A percentile compares a stretch with the other conserved stretches of the same genome.
Conservation (phyloP, 2,888 invertebrate genomes). For the Lysandra bellargus region DNA sequence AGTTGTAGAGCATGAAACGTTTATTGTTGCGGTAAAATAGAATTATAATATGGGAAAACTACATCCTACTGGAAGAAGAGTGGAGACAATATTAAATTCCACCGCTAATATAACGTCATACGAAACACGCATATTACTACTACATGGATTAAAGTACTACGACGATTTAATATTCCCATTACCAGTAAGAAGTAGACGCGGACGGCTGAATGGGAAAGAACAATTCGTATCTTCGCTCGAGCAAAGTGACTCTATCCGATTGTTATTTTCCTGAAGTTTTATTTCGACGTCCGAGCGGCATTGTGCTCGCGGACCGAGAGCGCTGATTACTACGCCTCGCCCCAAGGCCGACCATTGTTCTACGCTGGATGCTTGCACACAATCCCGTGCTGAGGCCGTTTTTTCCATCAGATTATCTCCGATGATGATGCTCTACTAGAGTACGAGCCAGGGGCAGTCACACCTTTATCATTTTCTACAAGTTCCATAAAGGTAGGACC, state of each 20-base stretch:
- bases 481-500: too few relatives aligned
- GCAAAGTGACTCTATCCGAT: conserved; percentile 41
- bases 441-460: too few relatives aligned
- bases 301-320: conserved; percentile 52
- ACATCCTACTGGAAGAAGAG: background rate
- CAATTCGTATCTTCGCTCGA: conserved; percentile 33
- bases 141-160: background rate
- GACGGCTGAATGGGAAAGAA: conserved; percentile 27
- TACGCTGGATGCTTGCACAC: conserved; percentile 68
- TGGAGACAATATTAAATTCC: background rate
- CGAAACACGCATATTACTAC: background rate
- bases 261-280: conserved; percentile 43
- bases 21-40: background rate
- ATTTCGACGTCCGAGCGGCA: conserved; percentile 46
- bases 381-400: conserved; percentile 44
- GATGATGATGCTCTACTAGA: background rate
- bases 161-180: conserved; percentile 18
- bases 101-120: background rate
- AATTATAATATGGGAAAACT: background rate
- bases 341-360: conserved; percentile 74
- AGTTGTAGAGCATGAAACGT: background rate
- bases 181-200: conserved; percentile 11
- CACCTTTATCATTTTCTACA: too few relatives aligned
- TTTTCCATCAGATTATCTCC: conserved; percentile 37
- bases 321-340: conserved; percentile 69